Evolutionary conservation across 2,888 invertebrate genomes (phyloP).

Genomic region (Achlya flavicornis): DNA sequence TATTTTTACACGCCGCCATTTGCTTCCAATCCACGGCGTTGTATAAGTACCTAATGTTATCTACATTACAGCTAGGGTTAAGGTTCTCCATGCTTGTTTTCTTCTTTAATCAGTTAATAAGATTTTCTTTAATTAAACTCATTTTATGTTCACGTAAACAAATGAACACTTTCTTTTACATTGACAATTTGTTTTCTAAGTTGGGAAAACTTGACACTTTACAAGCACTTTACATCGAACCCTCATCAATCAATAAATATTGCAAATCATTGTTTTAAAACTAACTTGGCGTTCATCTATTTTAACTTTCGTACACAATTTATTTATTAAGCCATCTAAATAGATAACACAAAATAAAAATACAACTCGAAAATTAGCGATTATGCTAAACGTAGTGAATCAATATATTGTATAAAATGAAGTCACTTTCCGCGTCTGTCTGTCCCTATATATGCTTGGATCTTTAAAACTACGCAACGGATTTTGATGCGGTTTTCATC

Average conservation of each 20-base stretch:
- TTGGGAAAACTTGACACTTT: constrained; percentile 27
- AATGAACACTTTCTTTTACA: neutral
- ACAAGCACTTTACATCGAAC: constrained; percentile 28
- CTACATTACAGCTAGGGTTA: constrained; percentile 3
- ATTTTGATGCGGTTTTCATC: too few relatives aligned
- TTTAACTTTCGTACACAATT: constrained; percentile 20
- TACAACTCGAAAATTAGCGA: too few relatives aligned
- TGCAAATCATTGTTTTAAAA: constrained; percentile 56
- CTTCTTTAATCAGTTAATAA: constrained; percentile 5
- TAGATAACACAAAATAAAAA: neutral
- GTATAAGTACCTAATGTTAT: constrained; percentile 2
- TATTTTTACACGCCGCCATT: constrained; percentile 9
- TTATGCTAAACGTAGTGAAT: too few relatives aligned
- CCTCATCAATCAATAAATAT: constrained; percentile 49
- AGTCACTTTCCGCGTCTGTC: too few relatives aligned
- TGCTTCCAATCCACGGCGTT: constrained; percentile 1
- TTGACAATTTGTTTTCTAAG: neutral
- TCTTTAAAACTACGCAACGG: too few relatives aligned
- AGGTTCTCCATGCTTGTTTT: neutral
- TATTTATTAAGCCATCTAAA: neutral
- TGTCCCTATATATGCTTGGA: too few relatives aligned
- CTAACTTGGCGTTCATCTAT: constrained; percentile 33
- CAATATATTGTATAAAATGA: too few relatives aligned
- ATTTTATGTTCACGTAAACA: neutral
- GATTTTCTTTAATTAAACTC: neutral